Evolutionary conservation across 2,797 vertebrate species (phyloP).

Genomic region (Phrynocephalus forsythii): DNA sequence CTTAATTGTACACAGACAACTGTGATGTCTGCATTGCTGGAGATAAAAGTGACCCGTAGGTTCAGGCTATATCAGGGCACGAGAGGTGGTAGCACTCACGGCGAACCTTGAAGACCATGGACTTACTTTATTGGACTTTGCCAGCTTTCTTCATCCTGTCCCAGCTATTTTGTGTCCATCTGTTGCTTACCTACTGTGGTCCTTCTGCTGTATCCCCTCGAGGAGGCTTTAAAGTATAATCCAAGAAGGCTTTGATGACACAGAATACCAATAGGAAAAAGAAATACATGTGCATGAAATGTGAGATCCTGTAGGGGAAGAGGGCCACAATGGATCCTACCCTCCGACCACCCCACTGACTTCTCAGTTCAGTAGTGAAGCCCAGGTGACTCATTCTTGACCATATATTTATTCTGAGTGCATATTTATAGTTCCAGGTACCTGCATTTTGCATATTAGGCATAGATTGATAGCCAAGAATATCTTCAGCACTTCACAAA

Average conservation of each 20-base stretch:
- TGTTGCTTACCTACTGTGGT: neutral
- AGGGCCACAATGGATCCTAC: neutral
- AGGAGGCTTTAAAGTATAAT: neutral
- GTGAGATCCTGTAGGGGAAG: neutral
- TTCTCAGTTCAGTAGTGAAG: neutral
- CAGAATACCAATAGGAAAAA: conserved; percentile 5
- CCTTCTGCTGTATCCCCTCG: neutral
- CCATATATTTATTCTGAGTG: conserved; percentile 31
- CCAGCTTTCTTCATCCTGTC: neutral
- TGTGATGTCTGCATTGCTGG: neutral
- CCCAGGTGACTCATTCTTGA: neutral
- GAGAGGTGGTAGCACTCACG: neutral
- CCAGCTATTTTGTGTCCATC: neutral
- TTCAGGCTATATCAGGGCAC: neutral
- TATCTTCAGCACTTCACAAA: conserved; percentile 19
- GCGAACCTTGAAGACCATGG: neutral
- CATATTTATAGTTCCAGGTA: conserved; percentile 11
- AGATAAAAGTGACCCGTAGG: neutral
- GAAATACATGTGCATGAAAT: conserved; percentile 11
- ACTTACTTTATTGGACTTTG: neutral
- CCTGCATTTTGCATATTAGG: conserved; percentile 27
- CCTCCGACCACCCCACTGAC: too few species aligned
- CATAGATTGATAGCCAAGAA: conserved; percentile 34
- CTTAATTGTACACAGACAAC: neutral
- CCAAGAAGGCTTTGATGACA: neutral